Percentiles rank a stretch among this genome's conserved stretches.
Evolutionary conservation across 2,113 vertebrate genomes (phyloP).

Genomic region (Ptychochromis oligacanthus): DNA sequence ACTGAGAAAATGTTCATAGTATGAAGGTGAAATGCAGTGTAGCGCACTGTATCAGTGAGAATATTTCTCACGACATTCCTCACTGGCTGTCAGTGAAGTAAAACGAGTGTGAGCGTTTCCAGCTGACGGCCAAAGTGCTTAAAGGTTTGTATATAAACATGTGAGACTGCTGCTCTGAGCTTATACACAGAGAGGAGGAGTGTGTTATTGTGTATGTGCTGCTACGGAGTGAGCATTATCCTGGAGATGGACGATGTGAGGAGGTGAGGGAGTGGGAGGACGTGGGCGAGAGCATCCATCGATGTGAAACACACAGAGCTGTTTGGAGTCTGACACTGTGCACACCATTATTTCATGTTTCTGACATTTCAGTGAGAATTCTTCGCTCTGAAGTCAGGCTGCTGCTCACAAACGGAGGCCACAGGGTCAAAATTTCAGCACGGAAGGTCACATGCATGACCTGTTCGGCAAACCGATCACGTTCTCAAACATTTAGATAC

Average conservation of each 20-base stretch:
- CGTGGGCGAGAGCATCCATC: background rate
- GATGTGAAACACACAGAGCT: background rate
- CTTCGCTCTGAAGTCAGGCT: background rate
- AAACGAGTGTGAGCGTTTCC: background rate
- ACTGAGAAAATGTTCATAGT: rapidly evolving
- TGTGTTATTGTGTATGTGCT: background rate
- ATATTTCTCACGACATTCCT: background rate
- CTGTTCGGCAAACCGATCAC: background rate
- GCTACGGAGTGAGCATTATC: background rate
- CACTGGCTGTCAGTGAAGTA: background rate
- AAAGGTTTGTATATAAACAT: background rate
- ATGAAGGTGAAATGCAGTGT: no score
- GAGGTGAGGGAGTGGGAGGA: background rate
- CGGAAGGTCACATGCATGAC: background rate
- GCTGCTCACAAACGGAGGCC: background rate
- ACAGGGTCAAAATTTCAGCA: background rate
- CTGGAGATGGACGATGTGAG: rapidly evolving
- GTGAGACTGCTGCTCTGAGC: background rate
- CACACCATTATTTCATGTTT: background rate
- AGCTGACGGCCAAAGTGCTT: background rate
- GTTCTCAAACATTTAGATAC: no score
- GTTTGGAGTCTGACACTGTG: background rate
- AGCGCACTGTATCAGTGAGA: background rate
- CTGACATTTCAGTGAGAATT: background rate
- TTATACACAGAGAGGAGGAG: background rate